phyloP scores from a whole-genome alignment of 2,797 vertebrate genomes.

The Tauraco hartlaubi region DNA sequence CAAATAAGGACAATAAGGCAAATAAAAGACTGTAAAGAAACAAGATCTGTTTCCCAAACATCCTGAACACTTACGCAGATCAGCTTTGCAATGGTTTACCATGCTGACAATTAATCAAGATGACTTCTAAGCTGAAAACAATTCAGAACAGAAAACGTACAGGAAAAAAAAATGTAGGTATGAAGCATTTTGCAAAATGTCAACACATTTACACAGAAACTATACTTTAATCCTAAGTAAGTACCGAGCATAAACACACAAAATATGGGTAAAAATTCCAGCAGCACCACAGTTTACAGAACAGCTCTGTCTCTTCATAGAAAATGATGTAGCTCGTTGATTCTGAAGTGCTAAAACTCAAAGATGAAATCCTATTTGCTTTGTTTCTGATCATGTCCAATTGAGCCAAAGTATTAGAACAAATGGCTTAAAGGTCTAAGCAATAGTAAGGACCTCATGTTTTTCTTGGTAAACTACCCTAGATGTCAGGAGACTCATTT shows the following conservation, averaged over 20 bases:
- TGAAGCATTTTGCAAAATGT: background rate
- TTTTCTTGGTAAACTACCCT: background rate
- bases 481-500: background rate
- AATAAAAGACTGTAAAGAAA: background rate
- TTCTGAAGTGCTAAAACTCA: background rate
- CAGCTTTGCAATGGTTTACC: background rate
- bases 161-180: background rate
- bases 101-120: background rate
- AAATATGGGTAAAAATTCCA: background rate
- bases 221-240: background rate
- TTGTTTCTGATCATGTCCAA: background rate
- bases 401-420: background rate
- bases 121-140: background rate
- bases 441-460: background rate
- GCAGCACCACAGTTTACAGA: background rate
- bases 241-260: background rate
- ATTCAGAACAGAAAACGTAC: background rate
- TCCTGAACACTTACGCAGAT: background rate
- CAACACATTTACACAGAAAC: background rate
- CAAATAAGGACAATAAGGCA: background rate
- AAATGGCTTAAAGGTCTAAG: background rate
- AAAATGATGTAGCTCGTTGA: accelerated
- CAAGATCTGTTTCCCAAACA: background rate
- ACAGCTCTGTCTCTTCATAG: background rate
- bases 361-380: background rate